Evolutionary conservation across 2,797 vertebrate genomes (phyloP).

Genomic region (Myotis planiceps): DNA sequence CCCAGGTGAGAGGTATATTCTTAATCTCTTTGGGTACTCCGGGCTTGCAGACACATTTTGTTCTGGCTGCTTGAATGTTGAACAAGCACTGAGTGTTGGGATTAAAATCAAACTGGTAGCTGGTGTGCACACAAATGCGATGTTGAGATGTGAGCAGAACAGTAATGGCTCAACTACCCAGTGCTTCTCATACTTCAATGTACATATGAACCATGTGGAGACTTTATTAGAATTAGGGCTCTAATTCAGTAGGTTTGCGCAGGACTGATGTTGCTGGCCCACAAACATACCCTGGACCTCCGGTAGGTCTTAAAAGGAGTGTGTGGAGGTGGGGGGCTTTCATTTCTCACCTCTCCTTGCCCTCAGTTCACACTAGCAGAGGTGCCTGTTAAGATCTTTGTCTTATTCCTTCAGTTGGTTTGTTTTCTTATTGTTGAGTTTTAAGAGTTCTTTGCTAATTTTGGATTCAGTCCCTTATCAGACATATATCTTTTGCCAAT

Average conservation of each 20-base stretch:
- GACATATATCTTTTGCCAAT: not conserved
- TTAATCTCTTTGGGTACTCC: not conserved
- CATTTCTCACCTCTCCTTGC: not conserved
- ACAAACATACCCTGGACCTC: rapidly evolving
- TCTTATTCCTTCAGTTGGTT: too few relatives aligned
- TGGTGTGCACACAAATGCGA: not conserved
- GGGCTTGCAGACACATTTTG: not conserved
- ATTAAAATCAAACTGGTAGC: not conserved
- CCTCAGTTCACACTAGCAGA: not conserved
- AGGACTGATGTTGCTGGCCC: not conserved
- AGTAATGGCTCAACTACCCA: too few relatives aligned
- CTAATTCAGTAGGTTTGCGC: not conserved
- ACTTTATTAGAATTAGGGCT: not conserved
- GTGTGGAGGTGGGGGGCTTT: not conserved
- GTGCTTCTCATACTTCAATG: not conserved
- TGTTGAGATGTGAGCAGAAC: not conserved
- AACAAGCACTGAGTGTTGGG: not conserved
- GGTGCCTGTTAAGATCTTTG: not conserved
- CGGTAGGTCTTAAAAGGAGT: not conserved
- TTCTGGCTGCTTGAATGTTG: not conserved
- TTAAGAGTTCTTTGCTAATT: not conserved
- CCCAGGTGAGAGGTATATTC: not conserved
- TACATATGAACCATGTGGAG: not conserved
- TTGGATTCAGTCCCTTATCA: not conserved
- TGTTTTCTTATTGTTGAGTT: not conserved